Evolutionary conservation across 2,113 vertebrate species (phyloP).

Genomic region (Lagopus muta): DNA sequence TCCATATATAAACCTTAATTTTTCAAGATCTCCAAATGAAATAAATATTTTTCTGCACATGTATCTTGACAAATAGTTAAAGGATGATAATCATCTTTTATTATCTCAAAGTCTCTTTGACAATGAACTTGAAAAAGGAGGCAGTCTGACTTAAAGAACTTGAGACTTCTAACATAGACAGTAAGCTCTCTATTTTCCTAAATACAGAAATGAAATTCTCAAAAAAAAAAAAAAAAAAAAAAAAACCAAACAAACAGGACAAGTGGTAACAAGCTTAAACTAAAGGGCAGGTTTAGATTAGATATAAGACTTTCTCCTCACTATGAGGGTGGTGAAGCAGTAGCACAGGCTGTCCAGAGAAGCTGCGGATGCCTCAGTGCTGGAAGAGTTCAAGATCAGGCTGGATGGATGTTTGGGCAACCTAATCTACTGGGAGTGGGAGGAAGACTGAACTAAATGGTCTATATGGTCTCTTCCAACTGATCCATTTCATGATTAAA

Average conservation of each 20-base stretch:
- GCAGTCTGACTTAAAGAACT: neutral
- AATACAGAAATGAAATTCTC: neutral
- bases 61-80: neutral
- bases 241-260: neutral
- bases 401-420: neutral
- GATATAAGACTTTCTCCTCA: neutral
- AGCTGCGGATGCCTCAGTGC: neutral
- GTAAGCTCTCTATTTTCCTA: neutral
- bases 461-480: neutral
- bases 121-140: neutral
- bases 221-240: neutral
- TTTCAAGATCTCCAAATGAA: neutral
- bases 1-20: neutral
- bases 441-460: neutral
- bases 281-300: neutral
- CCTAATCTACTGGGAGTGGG: neutral
- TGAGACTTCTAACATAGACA: neutral
- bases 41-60: neutral
- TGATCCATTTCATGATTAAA: neutral
- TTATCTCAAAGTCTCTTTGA: neutral
- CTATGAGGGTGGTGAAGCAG: neutral
- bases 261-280: neutral
- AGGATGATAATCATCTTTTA: neutral
- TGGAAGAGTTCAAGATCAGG: neutral
- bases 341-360: neutral